Evolutionary conservation across 2,888 invertebrate species (phyloP).

Genomic region (Stramonita haemastoma): DNA sequence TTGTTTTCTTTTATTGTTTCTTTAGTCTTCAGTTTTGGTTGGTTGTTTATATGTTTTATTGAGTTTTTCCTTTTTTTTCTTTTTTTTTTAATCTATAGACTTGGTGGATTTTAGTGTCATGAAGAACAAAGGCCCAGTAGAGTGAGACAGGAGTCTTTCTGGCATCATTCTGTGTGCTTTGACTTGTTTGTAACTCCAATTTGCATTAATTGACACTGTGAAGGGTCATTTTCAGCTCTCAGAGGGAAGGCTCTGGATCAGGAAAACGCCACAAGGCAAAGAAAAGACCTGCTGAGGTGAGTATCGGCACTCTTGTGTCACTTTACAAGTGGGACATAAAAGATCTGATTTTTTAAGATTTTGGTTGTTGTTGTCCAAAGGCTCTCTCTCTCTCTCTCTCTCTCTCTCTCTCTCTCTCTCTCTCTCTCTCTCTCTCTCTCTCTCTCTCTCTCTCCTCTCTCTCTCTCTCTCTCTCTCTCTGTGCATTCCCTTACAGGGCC

Average conservation of each 20-base stretch:
- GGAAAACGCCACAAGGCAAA: conserved; percentile 47
- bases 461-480: too few relatives aligned
- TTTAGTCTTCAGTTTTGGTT: not conserved
- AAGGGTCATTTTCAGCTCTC: not conserved
- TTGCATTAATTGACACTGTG: too few relatives aligned
- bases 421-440: not conserved
- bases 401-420: not conserved
- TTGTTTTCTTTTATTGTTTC: not conserved
- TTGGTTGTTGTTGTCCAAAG: not conserved
- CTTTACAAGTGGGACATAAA: not conserved
- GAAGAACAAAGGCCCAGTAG: too few relatives aligned
- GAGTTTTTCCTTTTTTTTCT: not conserved
- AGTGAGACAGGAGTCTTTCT: too few relatives aligned
- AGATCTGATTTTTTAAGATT: too few relatives aligned
- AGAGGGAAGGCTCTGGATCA: conserved; percentile 26
- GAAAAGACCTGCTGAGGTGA: conserved; percentile 47
- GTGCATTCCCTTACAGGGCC: too few relatives aligned
- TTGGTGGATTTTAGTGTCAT: too few relatives aligned
- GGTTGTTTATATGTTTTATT: not conserved
- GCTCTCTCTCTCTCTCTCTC: not conserved
- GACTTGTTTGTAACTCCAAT: too few relatives aligned
- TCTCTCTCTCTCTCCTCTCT: not conserved
- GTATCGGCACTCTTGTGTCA: not conserved
- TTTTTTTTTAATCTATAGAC: too few relatives aligned
- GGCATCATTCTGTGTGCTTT: too few relatives aligned